A percentile compares a stretch with the other conserved stretches of the same genome.
phyloP scores from a whole-genome alignment of 1,140 invertebrate genomes.

The Drosophila carrolli region DNA sequence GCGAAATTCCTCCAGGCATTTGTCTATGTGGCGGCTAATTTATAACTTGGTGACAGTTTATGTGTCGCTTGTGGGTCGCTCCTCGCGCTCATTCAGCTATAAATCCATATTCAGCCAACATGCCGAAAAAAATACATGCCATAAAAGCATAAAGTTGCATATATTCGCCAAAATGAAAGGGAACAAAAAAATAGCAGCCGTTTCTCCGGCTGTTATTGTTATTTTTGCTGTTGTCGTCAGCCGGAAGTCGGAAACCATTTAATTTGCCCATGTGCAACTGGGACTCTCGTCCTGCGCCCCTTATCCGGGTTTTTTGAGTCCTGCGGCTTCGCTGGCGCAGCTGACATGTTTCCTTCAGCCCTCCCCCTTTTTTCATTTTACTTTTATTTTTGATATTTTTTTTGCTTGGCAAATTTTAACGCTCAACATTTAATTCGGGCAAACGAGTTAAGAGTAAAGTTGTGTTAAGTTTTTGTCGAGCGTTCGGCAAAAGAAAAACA shows the following conservation, averaged over 20 bases:
- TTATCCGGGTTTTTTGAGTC: slow-evolving; percentile 25
- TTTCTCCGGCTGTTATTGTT: slow-evolving; percentile 49
- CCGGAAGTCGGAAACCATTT: slow-evolving; percentile 82
- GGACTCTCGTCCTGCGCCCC: slow-evolving; percentile 27
- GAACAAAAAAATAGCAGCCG: slow-evolving; percentile 47
- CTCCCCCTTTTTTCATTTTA: slow-evolving; percentile 15
- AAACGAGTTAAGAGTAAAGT: slow-evolving; percentile 82
- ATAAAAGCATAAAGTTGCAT: slow-evolving; percentile 71
- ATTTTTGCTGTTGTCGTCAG: slow-evolving; percentile 67
- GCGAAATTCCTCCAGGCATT: slow-evolving; percentile 46
- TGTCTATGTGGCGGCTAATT: slow-evolving; percentile 48
- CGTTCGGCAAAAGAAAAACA: slow-evolving; percentile 70
- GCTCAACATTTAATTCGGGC: slow-evolving; percentile 78
- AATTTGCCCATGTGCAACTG: slow-evolving; percentile 81
- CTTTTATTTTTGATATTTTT: slow-evolving; percentile 9
- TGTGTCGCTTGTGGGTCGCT: slow-evolving; percentile 48
- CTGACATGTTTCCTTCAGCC: slow-evolving; percentile 72
- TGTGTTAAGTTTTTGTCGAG: slow-evolving; percentile 78
- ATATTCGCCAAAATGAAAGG: slow-evolving; percentile 44
- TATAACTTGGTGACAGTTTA: slow-evolving; percentile 64
- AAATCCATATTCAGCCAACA: slow-evolving; percentile 72
- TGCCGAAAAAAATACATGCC: slow-evolving; percentile 35
- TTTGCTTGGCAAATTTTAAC: slow-evolving; percentile 68
- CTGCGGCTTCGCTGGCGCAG: slow-evolving; percentile 61
- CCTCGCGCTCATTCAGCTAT: slow-evolving; percentile 54